phyloP scores from a whole-genome alignment of 2,113 vertebrate genomes.

The Rutilus rutilus region DNA sequence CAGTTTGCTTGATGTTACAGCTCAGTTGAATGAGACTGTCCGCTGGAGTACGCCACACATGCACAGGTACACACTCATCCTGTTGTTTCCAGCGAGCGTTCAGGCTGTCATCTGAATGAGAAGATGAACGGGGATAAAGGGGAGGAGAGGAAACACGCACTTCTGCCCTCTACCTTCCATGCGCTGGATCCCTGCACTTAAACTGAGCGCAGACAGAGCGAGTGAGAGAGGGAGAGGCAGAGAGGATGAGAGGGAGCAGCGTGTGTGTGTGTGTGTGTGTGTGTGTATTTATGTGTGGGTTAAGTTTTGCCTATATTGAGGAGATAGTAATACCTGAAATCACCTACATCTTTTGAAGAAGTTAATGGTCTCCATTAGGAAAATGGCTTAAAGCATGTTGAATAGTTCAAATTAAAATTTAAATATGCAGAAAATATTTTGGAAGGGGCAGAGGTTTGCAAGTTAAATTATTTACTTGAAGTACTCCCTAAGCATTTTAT shows the following conservation, averaged over 20 bases:
- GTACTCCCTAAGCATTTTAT: background rate
- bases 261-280: background rate
- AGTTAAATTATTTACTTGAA: background rate
- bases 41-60: background rate
- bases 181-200: background rate
- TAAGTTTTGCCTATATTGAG: background rate
- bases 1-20: slow-evolving; percentile 38
- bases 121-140: slow-evolving; percentile 14
- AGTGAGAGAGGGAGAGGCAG: background rate
- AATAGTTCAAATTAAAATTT: background rate
- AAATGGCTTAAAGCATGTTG: background rate
- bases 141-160: slow-evolving; percentile 18
- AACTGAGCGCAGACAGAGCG: slow-evolving; percentile 20
- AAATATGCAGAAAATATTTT: background rate
- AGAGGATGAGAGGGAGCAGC: background rate
- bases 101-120: slow-evolving; percentile 30
- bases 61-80: slow-evolving; percentile 32
- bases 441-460: too few species aligned
- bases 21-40: slow-evolving; percentile 27
- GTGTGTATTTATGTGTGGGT: background rate
- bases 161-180: slow-evolving; percentile 43
- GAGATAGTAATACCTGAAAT: background rate
- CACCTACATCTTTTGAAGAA: background rate
- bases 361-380: background rate
- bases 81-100: slow-evolving; percentile 20